Percentiles rank a stretch among this genome's conserved stretches.
phyloP scores from a whole-genome alignment of 2,797 vertebrate species.

The Prunella strophiata region DNA sequence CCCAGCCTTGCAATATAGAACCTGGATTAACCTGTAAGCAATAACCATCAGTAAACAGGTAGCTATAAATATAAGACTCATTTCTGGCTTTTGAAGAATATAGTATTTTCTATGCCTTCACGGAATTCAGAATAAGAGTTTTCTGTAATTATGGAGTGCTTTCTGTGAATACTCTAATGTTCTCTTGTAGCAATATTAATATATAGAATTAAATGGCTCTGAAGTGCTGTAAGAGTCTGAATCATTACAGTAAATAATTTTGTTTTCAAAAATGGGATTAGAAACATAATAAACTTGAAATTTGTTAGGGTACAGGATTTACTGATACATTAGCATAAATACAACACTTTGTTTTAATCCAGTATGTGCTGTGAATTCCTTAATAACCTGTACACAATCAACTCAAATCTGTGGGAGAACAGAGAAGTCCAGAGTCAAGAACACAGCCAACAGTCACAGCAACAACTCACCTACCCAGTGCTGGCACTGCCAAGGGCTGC shows the following conservation, averaged over 20 bases:
- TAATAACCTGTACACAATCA: not conserved
- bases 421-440: not conserved
- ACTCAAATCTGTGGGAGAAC: not conserved
- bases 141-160: not conserved
- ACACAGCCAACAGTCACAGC: fast-evolving
- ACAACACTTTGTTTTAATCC: not conserved
- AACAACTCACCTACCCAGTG: not conserved
- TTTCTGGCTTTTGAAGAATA: not conserved
- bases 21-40: not conserved
- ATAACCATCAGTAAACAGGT: not conserved
- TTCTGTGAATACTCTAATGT: not conserved
- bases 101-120: not conserved
- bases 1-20: not conserved
- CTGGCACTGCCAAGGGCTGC: not conserved
- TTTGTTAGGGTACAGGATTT: not conserved
- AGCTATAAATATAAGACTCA: not conserved
- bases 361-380: not conserved
- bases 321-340: not conserved
- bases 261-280: not conserved
- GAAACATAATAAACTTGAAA: not conserved
- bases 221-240: not conserved
- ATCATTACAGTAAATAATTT: not conserved
- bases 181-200: not conserved
- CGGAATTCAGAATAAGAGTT: not conserved
- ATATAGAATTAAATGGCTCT: not conserved